Percentiles rank a stretch among this genome's conserved stretches.
These are phyloP conservation scores for Myotis findleyi DNA, from an alignment of 2,797 vertebrate species.

Conservation along the genomic window DNA sequence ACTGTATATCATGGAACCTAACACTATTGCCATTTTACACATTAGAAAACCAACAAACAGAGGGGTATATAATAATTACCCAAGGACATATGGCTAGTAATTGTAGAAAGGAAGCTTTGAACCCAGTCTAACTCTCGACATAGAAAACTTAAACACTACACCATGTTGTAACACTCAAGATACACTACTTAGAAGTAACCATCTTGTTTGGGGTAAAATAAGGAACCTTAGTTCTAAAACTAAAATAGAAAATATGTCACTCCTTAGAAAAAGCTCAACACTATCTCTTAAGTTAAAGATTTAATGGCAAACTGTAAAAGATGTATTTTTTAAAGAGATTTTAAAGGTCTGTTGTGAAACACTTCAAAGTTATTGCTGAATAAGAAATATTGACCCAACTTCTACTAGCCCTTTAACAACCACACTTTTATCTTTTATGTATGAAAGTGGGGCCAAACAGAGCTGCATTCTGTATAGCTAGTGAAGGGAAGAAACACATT, in stretches of 20 bases:
- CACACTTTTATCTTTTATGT: slow-evolving; percentile 30
- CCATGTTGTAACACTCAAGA: neutral
- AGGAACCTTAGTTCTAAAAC: slow-evolving; percentile 31
- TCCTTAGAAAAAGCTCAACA: slow-evolving; percentile 24
- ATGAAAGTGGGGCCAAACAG: neutral
- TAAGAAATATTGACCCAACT: slow-evolving; percentile 42
- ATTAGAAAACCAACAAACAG: neutral
- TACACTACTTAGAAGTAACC: neutral
- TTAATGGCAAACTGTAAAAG: slow-evolving; percentile 36
- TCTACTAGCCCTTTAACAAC: slow-evolving; percentile 37
- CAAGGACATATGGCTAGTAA: neutral
- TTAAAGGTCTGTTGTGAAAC: slow-evolving; percentile 49
- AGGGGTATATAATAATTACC: neutral
- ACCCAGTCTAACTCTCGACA: neutral
- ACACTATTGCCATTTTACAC: neutral
- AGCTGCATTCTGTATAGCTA: neutral
- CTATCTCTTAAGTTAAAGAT: slow-evolving; percentile 33
- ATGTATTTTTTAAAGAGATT: slow-evolving; percentile 32
- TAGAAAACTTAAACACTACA: neutral
- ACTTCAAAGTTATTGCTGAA: slow-evolving; percentile 56
- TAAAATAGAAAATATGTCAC: slow-evolving; percentile 28
- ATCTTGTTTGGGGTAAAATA: neutral
- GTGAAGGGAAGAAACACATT: neutral
- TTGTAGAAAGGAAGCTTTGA: neutral
- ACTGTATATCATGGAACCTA: neutral